Evolutionary conservation across 2,888 invertebrate genomes (phyloP).

Genomic region (Microctonus hyperodae): DNA sequence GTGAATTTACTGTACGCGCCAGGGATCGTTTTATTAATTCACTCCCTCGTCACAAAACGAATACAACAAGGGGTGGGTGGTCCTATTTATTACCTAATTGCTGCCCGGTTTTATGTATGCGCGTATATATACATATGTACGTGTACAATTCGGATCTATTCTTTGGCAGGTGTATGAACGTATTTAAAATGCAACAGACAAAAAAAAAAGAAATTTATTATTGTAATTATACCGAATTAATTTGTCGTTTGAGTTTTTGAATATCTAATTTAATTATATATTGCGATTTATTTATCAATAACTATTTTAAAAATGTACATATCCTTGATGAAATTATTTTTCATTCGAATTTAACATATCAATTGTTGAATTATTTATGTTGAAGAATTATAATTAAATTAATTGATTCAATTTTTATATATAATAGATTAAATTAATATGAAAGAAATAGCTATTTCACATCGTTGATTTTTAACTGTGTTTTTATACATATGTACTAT

Average conservation of each 20-base stretch:
- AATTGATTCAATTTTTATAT: too few relatives aligned
- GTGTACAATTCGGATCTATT: neutral
- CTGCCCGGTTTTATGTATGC: conserved; percentile 35
- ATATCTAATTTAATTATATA: neutral
- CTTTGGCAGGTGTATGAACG: conserved; percentile 14
- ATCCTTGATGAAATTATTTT: too few relatives aligned
- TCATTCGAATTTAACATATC: too few relatives aligned
- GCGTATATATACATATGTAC: conserved; percentile 5
- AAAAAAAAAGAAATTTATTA: neutral
- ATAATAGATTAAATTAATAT: too few relatives aligned
- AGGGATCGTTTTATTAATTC: conserved; percentile 61
- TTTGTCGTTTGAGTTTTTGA: conserved; percentile 1
- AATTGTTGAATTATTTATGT: too few relatives aligned
- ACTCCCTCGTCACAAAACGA: conserved; percentile 52
- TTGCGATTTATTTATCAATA: neutral
- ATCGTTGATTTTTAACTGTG: too few relatives aligned
- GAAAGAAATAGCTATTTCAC: too few relatives aligned
- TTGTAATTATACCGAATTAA: conserved; percentile 9
- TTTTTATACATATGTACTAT: too few relatives aligned
- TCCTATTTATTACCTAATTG: conserved; percentile 60
- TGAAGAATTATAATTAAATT: too few relatives aligned
- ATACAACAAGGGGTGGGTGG: conserved; percentile 45
- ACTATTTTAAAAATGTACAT: too few relatives aligned
- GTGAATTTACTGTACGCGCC: conserved; percentile 33
- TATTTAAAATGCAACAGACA: neutral